Conservation (phyloP, 1,140 invertebrate species). For the Drosophila subobscura region DNA sequence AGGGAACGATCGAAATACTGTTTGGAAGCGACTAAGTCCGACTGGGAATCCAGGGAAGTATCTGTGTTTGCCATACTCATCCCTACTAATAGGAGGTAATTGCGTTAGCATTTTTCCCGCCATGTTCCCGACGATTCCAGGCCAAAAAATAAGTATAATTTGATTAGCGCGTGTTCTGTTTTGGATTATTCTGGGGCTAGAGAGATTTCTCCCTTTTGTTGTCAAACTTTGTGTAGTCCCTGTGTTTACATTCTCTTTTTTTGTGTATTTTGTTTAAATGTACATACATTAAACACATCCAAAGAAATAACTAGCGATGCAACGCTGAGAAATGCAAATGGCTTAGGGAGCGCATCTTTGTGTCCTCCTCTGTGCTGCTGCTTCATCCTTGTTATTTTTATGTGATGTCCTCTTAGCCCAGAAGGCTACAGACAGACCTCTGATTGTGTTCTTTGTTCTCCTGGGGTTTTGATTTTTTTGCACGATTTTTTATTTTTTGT, state of each 20-base stretch:
- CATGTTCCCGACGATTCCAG: background rate
- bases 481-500: background rate
- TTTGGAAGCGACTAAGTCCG: no score
- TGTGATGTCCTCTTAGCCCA: constrained; percentile 10
- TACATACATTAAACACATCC: constrained; percentile 31
- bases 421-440: constrained; percentile 30
- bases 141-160: background rate
- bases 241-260: no score
- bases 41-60: no score
- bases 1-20: no score
- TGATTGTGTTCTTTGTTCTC: constrained; percentile 65
- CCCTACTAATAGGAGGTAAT: no score
- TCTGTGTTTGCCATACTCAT: no score
- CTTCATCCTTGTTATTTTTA: constrained; percentile 15
- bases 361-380: background rate
- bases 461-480: constrained; percentile 50
- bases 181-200: no score
- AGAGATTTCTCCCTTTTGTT: no score
- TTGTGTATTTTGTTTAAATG: constrained; percentile 3
- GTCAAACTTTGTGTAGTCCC: no score
- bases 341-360: constrained; percentile 8
- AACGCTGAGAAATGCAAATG: constrained; percentile 9
- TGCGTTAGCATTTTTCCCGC: no score
- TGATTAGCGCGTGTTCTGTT: no score
- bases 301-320: constrained; percentile 18